Evolutionary conservation across 2,113 vertebrate species (phyloP).

Genomic region (Notarius lentiginosus): DNA sequence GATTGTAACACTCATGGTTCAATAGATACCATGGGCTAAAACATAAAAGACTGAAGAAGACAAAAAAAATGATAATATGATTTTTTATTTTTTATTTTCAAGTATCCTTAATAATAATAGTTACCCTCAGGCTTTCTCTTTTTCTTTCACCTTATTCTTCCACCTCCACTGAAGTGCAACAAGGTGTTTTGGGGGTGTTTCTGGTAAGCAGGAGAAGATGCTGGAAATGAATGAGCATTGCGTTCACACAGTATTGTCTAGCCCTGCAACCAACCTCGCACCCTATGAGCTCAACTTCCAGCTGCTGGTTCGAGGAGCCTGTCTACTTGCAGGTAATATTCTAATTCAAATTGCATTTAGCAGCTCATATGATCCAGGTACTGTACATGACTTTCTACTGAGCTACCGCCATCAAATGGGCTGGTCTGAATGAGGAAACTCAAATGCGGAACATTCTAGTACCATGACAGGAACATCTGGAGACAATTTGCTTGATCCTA

Average conservation of each 20-base stretch:
- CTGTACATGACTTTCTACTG: neutral
- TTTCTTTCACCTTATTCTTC: conserved; percentile 34
- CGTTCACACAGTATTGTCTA: conserved; percentile 76
- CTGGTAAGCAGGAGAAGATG: conserved; percentile 69
- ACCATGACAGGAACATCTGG: neutral
- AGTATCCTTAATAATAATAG: neutral
- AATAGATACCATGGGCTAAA: neutral
- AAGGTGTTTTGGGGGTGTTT: conserved; percentile 84
- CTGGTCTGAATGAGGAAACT: neutral
- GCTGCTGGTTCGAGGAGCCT: conserved; percentile 93
- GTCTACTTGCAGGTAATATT: conserved; percentile 86
- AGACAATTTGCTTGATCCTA: neutral
- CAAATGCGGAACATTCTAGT: neutral
- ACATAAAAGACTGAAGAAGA: neutral
- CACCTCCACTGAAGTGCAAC: conserved; percentile 73
- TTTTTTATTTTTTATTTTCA: neutral
- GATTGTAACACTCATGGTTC: neutral
- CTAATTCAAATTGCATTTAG: neutral
- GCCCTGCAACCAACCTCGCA: conserved; percentile 80
- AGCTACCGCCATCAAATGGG: neutral
- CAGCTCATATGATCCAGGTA: neutral
- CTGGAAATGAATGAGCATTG: conserved; percentile 60
- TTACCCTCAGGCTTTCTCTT: neutral
- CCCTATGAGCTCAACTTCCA: conserved; percentile 91
- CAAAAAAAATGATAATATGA: neutral